Evolutionary conservation across 2,797 vertebrate genomes (phyloP), one percentile per base, ranked within the genome.

Genomic region (Mormyrus proboscirostris): DNA sequence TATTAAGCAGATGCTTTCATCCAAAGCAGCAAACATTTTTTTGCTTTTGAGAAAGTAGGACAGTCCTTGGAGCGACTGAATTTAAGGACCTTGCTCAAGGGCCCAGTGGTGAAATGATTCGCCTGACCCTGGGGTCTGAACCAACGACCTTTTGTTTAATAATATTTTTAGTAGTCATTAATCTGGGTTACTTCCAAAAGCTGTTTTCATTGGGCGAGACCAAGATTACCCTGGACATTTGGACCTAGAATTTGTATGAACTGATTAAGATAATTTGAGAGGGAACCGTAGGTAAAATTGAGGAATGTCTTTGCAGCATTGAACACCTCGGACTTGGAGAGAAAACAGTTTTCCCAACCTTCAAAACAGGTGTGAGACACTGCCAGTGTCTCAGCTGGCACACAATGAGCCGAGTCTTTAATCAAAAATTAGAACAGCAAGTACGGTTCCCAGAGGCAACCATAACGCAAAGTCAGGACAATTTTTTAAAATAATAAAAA

Each of bases 191-290:
- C 79, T 44, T 59, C 59, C 16, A 33, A 83, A 25, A 44, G 47
- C 53, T 83, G 19, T 84, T 47, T 50, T n/a, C 10, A 14, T 47
- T 25, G 44, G 8, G 25, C 12, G 47, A 33, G 50, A 86, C 12
- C 88, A 55, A 79, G 69, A 14, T 51, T 86, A 44, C 10, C 4
- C 50, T 38, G 38, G 1, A 9, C 25, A 44, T 25, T 55, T 6
- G 9, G 83, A 16, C 10, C 33, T 8, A 82, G 41, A 88, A 88
- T 55, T 25, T 88, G 76, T 29, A 59, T 84, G 33, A 51, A 44
- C 41, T 55, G 25, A 88, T 90, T 89, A 84, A 62, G 53, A 50
- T 53, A 65, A 79, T 55, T 83, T 29, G 33, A 73, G n/a, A 53
- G 73, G 69, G 38, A 44, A 47, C n/a, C 19, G 10, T n/a, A 59